Evolutionary conservation across 1,140 invertebrate genomes (phyloP).

Genomic region (Dolichoris vasculosae): DNA sequence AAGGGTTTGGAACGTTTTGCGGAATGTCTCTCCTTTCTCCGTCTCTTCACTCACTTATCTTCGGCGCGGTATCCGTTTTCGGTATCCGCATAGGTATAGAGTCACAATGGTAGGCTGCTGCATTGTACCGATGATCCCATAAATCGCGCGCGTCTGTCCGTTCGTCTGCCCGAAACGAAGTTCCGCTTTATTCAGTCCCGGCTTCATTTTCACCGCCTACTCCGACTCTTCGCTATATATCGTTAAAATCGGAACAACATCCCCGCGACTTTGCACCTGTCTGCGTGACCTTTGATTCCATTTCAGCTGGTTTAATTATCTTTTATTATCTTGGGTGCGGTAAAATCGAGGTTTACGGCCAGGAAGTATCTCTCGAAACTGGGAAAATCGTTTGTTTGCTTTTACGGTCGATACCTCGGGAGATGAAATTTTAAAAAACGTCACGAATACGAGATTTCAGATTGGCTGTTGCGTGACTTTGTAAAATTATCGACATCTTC

Average conservation of each 20-base stretch:
- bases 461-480: too few relatives aligned
- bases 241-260: neutral
- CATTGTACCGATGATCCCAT: neutral
- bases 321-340: neutral
- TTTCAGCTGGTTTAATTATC: neutral
- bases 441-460: too few relatives aligned
- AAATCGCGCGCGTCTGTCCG: neutral
- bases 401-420: too few relatives aligned
- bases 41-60: neutral
- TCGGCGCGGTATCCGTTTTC: neutral
- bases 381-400: too few relatives aligned
- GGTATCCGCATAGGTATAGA: neutral
- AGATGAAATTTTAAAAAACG: too few relatives aligned
- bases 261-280: neutral
- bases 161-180: neutral
- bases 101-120: neutral
- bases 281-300: neutral
- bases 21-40: conserved; percentile 14
- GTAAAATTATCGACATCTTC: too few relatives aligned
- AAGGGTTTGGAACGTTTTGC: conserved; percentile 25
- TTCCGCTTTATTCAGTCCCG: neutral
- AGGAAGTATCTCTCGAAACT: neutral
- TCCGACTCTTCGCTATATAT: neutral
- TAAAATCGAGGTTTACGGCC: neutral
- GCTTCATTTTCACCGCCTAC: neutral